These are phyloP conservation scores for Glaucidium brasilianum DNA, from an alignment of 2,113 vertebrate species.

Conservation along the genomic window DNA sequence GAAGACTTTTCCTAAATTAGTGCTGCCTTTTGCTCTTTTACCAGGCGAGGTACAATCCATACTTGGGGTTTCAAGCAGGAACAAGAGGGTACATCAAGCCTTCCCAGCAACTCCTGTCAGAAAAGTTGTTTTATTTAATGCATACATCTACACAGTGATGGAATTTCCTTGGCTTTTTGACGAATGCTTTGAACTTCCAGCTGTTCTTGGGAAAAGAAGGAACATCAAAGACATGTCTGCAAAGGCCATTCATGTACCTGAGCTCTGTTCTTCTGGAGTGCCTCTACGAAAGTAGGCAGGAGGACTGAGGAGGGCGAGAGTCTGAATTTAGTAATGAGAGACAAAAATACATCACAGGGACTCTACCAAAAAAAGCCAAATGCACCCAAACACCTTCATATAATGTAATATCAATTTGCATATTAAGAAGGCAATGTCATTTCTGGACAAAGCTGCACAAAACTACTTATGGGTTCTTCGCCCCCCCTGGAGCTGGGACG, in stretches of 20 bases:
- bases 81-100: background rate
- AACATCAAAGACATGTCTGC: background rate
- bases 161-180: conserved; percentile 12
- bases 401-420: background rate
- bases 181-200: conserved; percentile 25
- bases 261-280: background rate
- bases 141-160: background rate
- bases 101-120: background rate
- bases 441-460: background rate
- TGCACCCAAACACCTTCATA: background rate
- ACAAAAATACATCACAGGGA: background rate
- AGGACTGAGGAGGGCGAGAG: background rate
- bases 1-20: background rate
- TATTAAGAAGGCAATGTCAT: background rate
- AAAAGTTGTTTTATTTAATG: background rate
- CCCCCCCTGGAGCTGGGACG: background rate
- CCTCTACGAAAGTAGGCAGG: background rate
- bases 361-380: background rate
- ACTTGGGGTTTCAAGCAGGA: background rate
- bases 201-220: background rate
- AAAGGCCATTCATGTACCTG: background rate
- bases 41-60: background rate
- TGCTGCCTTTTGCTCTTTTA: background rate
- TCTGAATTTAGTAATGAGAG: background rate
- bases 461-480: background rate